phyloP scores from a whole-genome alignment of 2,113 vertebrate genomes.

The Turdus rufiventris region DNA sequence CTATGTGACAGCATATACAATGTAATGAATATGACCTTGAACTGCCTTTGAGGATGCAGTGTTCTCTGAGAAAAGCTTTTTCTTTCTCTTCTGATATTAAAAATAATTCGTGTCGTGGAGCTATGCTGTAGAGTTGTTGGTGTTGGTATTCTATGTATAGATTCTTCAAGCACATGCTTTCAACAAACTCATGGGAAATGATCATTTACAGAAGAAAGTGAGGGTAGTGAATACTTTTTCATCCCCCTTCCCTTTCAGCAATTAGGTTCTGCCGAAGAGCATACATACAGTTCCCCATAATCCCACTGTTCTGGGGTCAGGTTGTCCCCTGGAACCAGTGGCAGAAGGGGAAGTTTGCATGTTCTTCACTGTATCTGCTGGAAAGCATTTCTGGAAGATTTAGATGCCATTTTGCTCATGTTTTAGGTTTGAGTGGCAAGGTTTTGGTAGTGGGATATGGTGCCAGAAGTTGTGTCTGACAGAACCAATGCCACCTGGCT shows the following conservation, averaged over 20 bases:
- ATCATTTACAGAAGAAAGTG: neutral
- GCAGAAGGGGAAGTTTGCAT: neutral
- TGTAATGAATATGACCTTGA: neutral
- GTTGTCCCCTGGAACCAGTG: neutral
- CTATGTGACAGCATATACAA: neutral
- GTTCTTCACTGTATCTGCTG: neutral
- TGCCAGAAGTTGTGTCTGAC: neutral
- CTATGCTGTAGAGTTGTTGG: neutral
- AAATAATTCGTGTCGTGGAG: neutral
- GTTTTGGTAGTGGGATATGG: neutral
- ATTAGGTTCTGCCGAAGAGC: neutral
- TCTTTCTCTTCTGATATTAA: neutral
- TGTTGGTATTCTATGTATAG: neutral
- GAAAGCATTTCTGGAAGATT: neutral
- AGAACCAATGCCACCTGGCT: neutral
- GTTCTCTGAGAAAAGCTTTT: neutral
- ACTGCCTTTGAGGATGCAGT: neutral
- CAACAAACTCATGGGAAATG: neutral
- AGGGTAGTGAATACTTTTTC: neutral
- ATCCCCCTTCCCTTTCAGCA: neutral
- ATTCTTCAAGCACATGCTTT: neutral
- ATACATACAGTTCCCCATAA: neutral
- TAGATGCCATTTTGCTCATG: neutral
- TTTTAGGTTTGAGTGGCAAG: neutral
- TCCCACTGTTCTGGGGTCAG: neutral